These are phyloP conservation scores for Lomographa bimaculata DNA, from an alignment of 2,888 invertebrate genomes.

Conservation along the genomic window DNA sequence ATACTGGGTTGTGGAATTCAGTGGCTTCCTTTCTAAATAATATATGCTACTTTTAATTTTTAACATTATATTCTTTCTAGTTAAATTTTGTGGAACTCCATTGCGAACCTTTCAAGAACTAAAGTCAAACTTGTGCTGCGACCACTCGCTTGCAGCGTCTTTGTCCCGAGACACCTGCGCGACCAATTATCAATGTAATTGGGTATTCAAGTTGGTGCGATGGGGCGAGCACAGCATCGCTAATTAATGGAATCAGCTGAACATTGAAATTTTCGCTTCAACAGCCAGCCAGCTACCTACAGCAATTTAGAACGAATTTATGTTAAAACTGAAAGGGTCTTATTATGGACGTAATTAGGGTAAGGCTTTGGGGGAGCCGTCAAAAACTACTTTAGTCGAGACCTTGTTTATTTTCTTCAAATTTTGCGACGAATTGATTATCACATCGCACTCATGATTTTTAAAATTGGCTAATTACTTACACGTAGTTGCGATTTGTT, in stretches of 20 bases:
- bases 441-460: too few relatives aligned
- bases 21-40: too few relatives aligned
- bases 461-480: too few relatives aligned
- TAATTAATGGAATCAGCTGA: slow-evolving; percentile 79
- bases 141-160: slow-evolving; percentile 38
- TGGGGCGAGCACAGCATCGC: slow-evolving; percentile 68
- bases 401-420: too few relatives aligned
- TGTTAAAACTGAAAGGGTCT: slow-evolving; percentile 44
- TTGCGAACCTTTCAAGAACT: slow-evolving; percentile 2
- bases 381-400: too few relatives aligned
- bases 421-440: too few relatives aligned
- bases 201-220: slow-evolving; percentile 77
- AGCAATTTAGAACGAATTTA: slow-evolving; percentile 52
- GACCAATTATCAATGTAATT: slow-evolving; percentile 81
- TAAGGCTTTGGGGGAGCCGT: background rate
- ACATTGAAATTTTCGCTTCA: slow-evolving; percentile 77
- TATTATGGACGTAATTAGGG: slow-evolving; percentile 5
- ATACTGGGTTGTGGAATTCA: too few relatives aligned
- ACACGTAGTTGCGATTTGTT: too few relatives aligned
- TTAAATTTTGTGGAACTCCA: too few relatives aligned
- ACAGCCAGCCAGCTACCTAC: slow-evolving; percentile 50
- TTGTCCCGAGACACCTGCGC: slow-evolving; percentile 74
- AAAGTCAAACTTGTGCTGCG: slow-evolving; percentile 1
- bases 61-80: too few relatives aligned
- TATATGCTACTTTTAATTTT: too few relatives aligned